phyloP scores from a whole-genome alignment of 2,888 invertebrate genomes.

The Eilema griseolum region DNA sequence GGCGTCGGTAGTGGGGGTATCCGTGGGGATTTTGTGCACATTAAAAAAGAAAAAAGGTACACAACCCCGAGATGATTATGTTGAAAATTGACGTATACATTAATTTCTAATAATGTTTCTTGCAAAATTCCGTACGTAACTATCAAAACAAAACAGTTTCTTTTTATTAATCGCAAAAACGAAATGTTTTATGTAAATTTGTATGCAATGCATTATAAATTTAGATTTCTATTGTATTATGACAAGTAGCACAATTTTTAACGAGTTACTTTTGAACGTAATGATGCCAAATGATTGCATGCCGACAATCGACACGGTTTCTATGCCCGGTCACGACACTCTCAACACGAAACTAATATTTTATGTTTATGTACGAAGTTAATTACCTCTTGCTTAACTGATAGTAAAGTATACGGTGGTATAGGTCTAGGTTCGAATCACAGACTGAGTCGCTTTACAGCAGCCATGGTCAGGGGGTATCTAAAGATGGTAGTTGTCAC shows the following conservation, averaged over 20 bases:
- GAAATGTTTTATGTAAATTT: background rate
- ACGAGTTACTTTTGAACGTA: background rate
- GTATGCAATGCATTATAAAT: background rate
- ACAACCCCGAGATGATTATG: too few species aligned
- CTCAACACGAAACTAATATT: background rate
- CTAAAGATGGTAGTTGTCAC: too few species aligned
- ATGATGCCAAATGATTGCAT: background rate
- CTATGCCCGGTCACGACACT: background rate
- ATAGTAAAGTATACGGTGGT: background rate
- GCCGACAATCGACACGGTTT: background rate
- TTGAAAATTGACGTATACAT: too few species aligned
- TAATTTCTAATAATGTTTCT: too few species aligned
- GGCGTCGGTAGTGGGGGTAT: too few species aligned
- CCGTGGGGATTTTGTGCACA: too few species aligned
- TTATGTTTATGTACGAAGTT: background rate
- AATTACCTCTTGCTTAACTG: background rate
- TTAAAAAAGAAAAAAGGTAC: too few species aligned
- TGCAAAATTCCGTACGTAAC: too few species aligned
- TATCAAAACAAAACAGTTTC: too few species aligned
- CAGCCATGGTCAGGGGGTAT: too few species aligned
- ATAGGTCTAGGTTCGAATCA: background rate
- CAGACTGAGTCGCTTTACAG: background rate
- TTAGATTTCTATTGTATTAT: background rate
- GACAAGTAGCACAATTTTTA: background rate
- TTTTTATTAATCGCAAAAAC: too few species aligned